A percentile compares a stretch with the other conserved stretches of the same genome.
Conservation (phyloP, 1,140 invertebrate genomes). For the Stegodyphus mimosarum region DNA sequence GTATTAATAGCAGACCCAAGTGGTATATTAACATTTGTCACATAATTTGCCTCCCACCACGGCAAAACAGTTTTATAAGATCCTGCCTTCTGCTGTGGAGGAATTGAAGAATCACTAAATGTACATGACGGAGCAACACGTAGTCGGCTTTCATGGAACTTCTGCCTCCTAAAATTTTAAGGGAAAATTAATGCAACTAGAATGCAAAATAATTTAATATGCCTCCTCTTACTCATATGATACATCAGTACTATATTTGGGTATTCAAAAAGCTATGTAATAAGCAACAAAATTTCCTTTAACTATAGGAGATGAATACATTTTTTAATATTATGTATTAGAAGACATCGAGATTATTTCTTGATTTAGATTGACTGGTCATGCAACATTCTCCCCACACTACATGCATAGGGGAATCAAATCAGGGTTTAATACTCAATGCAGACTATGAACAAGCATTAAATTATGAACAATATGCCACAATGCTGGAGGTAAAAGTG, state of each 20-base stretch:
- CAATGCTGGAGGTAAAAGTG: too few species aligned
- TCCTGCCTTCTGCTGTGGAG: neutral
- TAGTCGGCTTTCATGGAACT: conserved; percentile 10
- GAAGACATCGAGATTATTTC: too few species aligned
- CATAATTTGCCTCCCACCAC: neutral
- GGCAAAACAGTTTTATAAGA: neutral
- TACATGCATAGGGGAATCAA: too few species aligned
- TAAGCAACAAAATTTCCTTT: too few species aligned
- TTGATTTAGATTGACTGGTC: too few species aligned
- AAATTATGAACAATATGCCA: too few species aligned
- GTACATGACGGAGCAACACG: neutral
- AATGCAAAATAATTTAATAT: neutral
- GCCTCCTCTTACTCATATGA: conserved; percentile 2
- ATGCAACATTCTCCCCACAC: too few species aligned
- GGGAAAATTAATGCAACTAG: neutral
- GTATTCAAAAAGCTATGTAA: too few species aligned
- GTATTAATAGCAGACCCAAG: neutral
- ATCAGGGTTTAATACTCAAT: too few species aligned
- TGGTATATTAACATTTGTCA: conserved; percentile 1
- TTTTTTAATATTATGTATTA: too few species aligned
- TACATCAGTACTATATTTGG: neutral
- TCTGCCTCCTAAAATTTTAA: conserved; percentile 7
- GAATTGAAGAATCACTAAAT: neutral
- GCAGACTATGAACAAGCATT: too few species aligned
- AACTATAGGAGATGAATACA: too few species aligned